Evolutionary conservation across 2,113 vertebrate species (phyloP).

Genomic region (Barbus barbus): DNA sequence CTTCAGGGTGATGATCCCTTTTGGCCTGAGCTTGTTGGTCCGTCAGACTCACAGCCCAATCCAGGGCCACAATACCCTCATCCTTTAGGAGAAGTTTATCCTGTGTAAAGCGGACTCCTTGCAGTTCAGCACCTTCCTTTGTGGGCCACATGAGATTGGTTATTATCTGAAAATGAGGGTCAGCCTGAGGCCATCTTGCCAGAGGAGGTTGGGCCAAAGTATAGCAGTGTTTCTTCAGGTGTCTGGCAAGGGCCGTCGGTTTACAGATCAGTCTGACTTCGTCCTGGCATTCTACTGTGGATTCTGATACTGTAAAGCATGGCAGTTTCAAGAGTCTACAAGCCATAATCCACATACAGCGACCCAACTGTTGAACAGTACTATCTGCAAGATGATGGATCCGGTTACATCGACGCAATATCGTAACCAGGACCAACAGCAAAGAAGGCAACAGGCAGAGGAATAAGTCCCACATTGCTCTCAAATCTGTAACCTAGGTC

Average conservation of each 20-base stretch:
- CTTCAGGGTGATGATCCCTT: slow-evolving; percentile 44
- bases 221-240: slow-evolving; percentile 70
- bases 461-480: slow-evolving; percentile 50
- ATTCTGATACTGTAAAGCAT: neutral
- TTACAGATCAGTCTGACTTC: slow-evolving; percentile 73
- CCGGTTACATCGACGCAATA: slow-evolving; percentile 41
- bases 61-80: slow-evolving; percentile 78
- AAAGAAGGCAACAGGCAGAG: slow-evolving; percentile 61
- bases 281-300: neutral
- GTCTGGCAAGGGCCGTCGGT: slow-evolving; percentile 76
- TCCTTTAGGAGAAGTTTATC: slow-evolving; percentile 80
- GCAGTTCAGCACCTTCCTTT: neutral
- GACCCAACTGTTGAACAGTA: slow-evolving; percentile 34
- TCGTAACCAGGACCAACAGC: slow-evolving; percentile 54
- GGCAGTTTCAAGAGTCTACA: slow-evolving; percentile 63
- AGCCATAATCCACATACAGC: slow-evolving; percentile 55
- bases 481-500: neutral
- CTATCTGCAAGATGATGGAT: neutral
- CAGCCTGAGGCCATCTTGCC: slow-evolving; percentile 62
- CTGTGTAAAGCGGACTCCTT: slow-evolving; percentile 68
- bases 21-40: slow-evolving; percentile 48
- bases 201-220: slow-evolving; percentile 59
- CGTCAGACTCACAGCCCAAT: slow-evolving; percentile 78
- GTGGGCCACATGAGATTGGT: slow-evolving; percentile 65
- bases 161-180: slow-evolving; percentile 79